Percentiles rank a stretch among this genome's conserved stretches.
Conservation (phyloP, 2,888 invertebrate species). For the Ligdia adustata region DNA sequence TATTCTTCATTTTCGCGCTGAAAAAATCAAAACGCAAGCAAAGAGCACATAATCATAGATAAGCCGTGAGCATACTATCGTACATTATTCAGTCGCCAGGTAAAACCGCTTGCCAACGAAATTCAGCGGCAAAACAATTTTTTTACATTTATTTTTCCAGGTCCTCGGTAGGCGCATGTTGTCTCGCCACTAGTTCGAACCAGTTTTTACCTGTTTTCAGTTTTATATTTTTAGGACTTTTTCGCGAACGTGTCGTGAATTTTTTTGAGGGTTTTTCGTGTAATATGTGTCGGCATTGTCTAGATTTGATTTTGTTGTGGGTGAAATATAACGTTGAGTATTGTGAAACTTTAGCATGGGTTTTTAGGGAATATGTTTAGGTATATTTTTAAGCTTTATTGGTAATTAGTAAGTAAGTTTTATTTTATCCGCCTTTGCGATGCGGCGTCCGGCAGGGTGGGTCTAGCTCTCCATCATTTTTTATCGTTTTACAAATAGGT, state of each 20-base stretch:
- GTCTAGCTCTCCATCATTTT: too few species aligned
- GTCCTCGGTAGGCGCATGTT: conserved; percentile 49
- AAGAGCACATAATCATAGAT: conserved; percentile 40
- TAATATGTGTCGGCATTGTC: conserved; percentile 43
- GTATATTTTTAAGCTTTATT: too few species aligned
- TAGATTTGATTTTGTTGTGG: conserved; percentile 35
- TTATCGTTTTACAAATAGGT: too few species aligned
- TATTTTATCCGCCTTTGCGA: too few species aligned
- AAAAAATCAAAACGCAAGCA: conserved; percentile 16
- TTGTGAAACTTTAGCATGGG: too few species aligned
- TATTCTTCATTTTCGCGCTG: too few species aligned
- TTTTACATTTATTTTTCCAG: conserved; percentile 30
- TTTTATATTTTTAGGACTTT: conserved; percentile 32
- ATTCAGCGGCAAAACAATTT: conserved; percentile 42
- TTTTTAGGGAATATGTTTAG: too few species aligned
- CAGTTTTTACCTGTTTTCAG: conserved; percentile 45
- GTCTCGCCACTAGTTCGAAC: conserved; percentile 42
- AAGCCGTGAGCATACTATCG: conserved; percentile 43
- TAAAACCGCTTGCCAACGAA: conserved; percentile 47
- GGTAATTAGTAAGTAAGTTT: too few species aligned
- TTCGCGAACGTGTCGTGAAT: conserved; percentile 39
- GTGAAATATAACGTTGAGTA: conserved; percentile 19
- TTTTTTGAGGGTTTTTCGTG: conserved; percentile 39
- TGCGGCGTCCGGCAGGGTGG: too few species aligned
- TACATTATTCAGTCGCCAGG: conserved; percentile 57